Evolutionary conservation across 2,113 vertebrate species (phyloP).

Genomic region (Percina caprodes): DNA sequence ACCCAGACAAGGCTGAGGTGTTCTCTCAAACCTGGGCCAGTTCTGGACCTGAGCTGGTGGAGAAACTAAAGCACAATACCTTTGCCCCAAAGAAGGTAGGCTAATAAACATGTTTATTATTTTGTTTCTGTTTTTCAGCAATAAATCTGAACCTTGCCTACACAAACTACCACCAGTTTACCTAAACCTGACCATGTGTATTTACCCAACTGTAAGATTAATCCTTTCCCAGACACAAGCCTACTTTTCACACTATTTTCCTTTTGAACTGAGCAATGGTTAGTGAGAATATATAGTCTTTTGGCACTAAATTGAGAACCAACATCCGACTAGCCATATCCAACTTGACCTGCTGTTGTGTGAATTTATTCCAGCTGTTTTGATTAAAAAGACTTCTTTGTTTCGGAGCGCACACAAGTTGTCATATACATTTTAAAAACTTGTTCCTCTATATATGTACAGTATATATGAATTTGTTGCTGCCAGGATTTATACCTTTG

Average conservation of each 20-base stretch:
- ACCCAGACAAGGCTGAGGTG: constrained; percentile 88
- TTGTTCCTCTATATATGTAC: constrained; percentile 2
- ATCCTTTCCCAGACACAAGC: not conserved
- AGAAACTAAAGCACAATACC: constrained; percentile 90
- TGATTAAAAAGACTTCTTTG: constrained; percentile 5
- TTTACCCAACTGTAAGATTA: not conserved
- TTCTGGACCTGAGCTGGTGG: constrained; percentile 89
- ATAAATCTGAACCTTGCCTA: not conserved
- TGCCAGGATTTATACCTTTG: no score
- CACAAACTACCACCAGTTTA: not conserved
- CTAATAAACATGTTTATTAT: not conserved
- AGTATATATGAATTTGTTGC: no score
- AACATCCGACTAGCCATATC: constrained; percentile 3
- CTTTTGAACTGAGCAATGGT: not conserved
- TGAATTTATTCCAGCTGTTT: constrained; percentile 17
- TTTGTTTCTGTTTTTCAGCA: not conserved
- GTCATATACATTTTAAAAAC: constrained; percentile 42
- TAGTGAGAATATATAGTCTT: not conserved
- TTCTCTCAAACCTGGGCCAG: constrained; percentile 89
- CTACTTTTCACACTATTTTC: not conserved
- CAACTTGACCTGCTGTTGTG: constrained; percentile 27
- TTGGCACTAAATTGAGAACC: constrained; percentile 11
- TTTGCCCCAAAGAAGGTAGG: constrained; percentile 93
- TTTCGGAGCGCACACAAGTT: constrained; percentile 18
- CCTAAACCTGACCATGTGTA: not conserved